A percentile compares a stretch with the other conserved stretches of the same genome.
Evolutionary conservation across 2,113 vertebrate species (phyloP).

Genomic region (Colinus virginianus): DNA sequence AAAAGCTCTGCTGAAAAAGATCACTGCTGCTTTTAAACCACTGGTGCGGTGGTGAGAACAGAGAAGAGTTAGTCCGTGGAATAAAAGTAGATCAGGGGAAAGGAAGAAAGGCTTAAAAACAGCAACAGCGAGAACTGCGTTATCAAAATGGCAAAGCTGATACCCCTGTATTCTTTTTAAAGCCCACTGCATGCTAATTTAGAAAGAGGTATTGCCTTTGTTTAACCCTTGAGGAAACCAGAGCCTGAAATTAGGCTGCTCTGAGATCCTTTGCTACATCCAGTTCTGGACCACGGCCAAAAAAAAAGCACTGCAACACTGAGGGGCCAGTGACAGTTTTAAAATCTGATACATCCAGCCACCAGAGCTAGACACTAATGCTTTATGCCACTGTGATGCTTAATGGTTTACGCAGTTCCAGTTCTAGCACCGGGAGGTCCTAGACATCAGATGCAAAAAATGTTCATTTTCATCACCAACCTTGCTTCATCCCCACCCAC

Average conservation of each 20-base stretch:
- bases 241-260: neutral
- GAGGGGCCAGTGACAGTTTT: neutral
- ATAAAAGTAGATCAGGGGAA: neutral
- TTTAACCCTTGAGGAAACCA: slow-evolving; percentile 40
- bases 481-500: neutral
- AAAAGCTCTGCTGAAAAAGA: slow-evolving; percentile 6
- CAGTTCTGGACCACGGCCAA: neutral
- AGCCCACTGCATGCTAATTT: neutral
- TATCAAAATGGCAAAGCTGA: neutral
- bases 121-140: accelerated
- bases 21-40: neutral
- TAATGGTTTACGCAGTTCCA: neutral
- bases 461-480: neutral
- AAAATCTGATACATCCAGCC: neutral
- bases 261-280: neutral
- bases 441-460: neutral
- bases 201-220: neutral
- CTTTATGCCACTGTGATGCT: neutral
- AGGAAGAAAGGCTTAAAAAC: neutral
- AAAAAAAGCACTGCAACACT: neutral
- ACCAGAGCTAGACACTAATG: neutral
- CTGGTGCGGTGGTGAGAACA: neutral
- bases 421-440: neutral
- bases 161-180: neutral
- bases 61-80: neutral